Base-by-base conservation (phyloP, 2,888 invertebrate genomes). In the Apodemia arnacis region DNA sequence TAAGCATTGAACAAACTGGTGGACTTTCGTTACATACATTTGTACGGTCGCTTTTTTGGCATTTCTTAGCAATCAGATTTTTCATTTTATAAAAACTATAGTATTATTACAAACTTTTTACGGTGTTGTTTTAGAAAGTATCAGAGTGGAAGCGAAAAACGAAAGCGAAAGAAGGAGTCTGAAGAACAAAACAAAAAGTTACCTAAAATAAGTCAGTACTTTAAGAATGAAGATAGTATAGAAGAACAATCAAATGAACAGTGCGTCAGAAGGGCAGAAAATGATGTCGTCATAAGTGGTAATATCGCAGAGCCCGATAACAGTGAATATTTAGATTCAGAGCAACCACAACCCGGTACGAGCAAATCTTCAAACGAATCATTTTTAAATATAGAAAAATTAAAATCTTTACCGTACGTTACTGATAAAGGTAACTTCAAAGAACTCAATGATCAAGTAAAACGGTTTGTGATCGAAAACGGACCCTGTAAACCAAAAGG, bases 391-490 rank as follows among this genome's bases (percentile, higher is more conserved):
- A 63, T 44, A 44, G 44, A 44, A 44, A 44, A 44, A 44, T 44
- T 44, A 44, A 44, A 44, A 44, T 44, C 44, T n/a, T 21, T 24
- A 24, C 63, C 63, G 24, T 63, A 63, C 4, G 63, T n/a, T 21
- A 63, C 63, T 24, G 63, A 63, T 63, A 21, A 63, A 24, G 21
- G 63, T 63, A 63, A 21, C 8, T 63, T 63, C 15, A 44, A 44
- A 44, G 44, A 44, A 44, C 44, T 44, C 44, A 44, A 44, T 44
- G 15, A 44, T 44, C 44, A 44, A 44, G 44, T 63, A 63, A 63
- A 77, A 77, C 59, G 77, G 77, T 77, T 77, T 77, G 77, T 77
- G 54, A 77, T 59, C 10, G 77, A 77, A 59, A 77, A 77, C 34
- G 63, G 59, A 59, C 77, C n/a, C 31, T 44, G 44, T 44, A 44